These are phyloP conservation scores for Bufotes viridis DNA, from an alignment of 2,797 vertebrate genomes.

Conservation along the genomic window DNA sequence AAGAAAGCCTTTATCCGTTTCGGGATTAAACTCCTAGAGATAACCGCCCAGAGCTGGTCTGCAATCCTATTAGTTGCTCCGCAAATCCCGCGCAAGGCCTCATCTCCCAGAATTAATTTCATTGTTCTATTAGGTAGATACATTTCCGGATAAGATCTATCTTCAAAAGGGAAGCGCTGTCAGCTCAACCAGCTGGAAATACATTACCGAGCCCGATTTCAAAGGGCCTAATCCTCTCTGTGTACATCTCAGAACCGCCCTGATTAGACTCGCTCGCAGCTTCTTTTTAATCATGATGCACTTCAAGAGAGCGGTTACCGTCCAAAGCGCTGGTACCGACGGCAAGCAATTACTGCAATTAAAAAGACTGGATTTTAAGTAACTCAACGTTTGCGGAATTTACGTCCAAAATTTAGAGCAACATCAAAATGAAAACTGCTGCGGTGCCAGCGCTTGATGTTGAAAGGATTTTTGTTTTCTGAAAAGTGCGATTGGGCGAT, in stretches of 20 bases:
- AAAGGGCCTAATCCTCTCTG: slow-evolving; percentile 55
- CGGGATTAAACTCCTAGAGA: slow-evolving; percentile 70
- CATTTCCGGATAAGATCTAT: slow-evolving; percentile 71
- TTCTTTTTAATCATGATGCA: slow-evolving; percentile 42
- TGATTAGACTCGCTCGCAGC: slow-evolving; percentile 31
- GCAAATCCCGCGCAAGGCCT: slow-evolving; percentile 72
- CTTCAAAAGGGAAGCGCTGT: slow-evolving; percentile 51
- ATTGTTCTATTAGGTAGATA: slow-evolving; percentile 74
- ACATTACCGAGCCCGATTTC: slow-evolving; percentile 55
- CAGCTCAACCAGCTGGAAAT: slow-evolving; percentile 58
- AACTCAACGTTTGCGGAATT: neutral
- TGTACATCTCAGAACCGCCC: slow-evolving; percentile 20
- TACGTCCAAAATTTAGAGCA: neutral
- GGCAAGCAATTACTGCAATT: slow-evolving; percentile 16
- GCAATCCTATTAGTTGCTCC: slow-evolving; percentile 75
- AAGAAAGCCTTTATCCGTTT: slow-evolving; percentile 68
- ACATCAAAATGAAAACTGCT: neutral
- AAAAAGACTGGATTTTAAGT: slow-evolving; percentile 2
- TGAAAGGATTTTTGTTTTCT: slow-evolving; percentile 16
- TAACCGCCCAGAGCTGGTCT: slow-evolving; percentile 70
- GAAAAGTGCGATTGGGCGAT: neutral
- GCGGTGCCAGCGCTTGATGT: neutral
- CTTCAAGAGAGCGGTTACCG: slow-evolving; percentile 38
- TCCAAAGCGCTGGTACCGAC: neutral
- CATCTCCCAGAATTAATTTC: slow-evolving; percentile 76